phyloP scores from a whole-genome alignment of 2,888 invertebrate species.

The Yponomeuta cagnagella region DNA sequence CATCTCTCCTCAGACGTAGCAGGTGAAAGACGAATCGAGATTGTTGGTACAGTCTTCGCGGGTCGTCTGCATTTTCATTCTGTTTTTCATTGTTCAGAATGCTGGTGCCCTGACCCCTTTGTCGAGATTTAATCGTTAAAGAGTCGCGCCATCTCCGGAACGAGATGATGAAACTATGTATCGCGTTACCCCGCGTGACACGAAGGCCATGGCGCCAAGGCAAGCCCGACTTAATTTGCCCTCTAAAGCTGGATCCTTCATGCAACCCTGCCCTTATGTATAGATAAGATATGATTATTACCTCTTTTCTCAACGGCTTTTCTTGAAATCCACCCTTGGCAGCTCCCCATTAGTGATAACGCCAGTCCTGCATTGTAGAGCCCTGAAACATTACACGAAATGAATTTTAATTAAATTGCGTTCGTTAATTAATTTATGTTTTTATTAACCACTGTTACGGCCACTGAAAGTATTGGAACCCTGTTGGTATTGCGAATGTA shows the following conservation, averaged over 20 bases:
- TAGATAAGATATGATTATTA: conserved; percentile 2
- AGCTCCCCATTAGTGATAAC: neutral
- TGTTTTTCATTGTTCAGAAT: no score
- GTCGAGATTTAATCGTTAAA: no score
- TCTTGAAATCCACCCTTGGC: neutral
- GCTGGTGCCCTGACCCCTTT: no score
- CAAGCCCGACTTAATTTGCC: neutral
- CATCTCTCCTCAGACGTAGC: no score
- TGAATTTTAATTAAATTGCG: neutral
- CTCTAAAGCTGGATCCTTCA: neutral
- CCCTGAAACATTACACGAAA: neutral
- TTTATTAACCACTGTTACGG: neutral
- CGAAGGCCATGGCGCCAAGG: neutral
- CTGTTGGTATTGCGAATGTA: neutral
- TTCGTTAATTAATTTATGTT: neutral
- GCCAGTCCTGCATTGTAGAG: neutral
- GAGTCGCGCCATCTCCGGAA: no score
- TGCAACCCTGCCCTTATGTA: neutral
- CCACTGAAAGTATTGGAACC: neutral
- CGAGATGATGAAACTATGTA: no score
- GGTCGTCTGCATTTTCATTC: no score
- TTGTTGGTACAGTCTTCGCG: no score
- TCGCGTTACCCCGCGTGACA: no score
- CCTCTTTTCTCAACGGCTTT: neutral
- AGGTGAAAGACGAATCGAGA: no score